Conservation (phyloP, 2,113 vertebrate genomes). For the Menidia beryllina region DNA sequence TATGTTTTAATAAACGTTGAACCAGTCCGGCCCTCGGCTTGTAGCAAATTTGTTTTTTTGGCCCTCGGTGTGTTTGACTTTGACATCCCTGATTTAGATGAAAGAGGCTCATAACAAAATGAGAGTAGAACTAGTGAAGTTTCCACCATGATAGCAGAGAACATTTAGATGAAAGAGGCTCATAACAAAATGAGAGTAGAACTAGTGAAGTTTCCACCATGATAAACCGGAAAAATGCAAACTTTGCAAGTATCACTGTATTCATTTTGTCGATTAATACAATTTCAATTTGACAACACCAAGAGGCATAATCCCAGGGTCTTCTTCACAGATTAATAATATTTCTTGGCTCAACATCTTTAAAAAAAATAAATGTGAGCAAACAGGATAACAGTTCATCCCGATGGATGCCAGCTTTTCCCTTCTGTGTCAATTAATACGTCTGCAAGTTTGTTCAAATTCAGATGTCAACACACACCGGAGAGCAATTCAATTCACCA, state of each 20-base stretch:
- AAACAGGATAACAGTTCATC: slow-evolving; percentile 11
- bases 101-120: slow-evolving; percentile 11
- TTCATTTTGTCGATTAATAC: slow-evolving; percentile 16
- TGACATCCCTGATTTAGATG: too few species aligned
- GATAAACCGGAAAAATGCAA: slow-evolving; percentile 29
- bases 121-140: slow-evolving; percentile 9
- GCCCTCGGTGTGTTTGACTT: too few species aligned
- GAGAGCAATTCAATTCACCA: slow-evolving; percentile 24
- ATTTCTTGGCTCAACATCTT: slow-evolving; percentile 7
- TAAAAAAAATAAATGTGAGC: slow-evolving; percentile 12
- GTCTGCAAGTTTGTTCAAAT: slow-evolving; percentile 22
- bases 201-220: slow-evolving; percentile 12
- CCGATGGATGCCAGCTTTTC: slow-evolving; percentile 16
- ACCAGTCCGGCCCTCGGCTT: too few species aligned
- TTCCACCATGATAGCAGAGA: slow-evolving; percentile 40
- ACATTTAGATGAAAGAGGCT: slow-evolving; percentile 45
- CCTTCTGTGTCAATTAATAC: slow-evolving; percentile 36
- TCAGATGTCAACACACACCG: slow-evolving; percentile 9
- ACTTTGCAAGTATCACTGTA: not conserved
- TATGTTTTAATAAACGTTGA: too few species aligned
- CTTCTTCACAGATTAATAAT: not conserved
- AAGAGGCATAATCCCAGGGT: slow-evolving; percentile 1
- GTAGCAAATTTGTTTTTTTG: too few species aligned
- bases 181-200: slow-evolving; percentile 8
- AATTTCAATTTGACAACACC: not conserved